Evolutionary conservation across 2,888 invertebrate species (phyloP).

Genomic region (Ephialtes manifestator): DNA sequence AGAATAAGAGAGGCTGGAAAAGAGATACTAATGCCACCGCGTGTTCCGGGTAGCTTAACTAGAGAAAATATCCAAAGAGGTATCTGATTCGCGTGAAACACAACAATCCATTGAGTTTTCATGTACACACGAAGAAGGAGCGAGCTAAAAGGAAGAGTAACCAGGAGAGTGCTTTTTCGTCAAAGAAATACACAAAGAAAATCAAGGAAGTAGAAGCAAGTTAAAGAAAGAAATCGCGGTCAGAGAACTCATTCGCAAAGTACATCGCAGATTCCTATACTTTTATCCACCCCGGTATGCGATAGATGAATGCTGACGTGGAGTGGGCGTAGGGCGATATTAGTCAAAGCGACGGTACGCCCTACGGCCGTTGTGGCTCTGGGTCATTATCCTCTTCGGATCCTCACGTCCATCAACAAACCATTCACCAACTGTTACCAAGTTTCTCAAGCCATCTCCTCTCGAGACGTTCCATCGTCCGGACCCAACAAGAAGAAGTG

Average conservation of each 20-base stretch:
- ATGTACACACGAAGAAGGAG: not conserved
- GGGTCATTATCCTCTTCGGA: constrained; percentile 3
- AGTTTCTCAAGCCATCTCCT: not conserved
- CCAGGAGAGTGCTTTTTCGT: not conserved
- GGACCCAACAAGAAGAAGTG: not conserved
- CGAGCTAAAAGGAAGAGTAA: not conserved
- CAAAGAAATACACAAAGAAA: not conserved
- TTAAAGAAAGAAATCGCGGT: not conserved
- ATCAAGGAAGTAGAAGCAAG: not conserved
- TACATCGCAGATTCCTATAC: not conserved
- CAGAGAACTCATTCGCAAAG: not conserved
- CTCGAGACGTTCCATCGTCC: not conserved
- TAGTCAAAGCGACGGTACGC: not conserved
- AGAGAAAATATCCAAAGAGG: not conserved
- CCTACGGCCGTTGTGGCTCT: not conserved
- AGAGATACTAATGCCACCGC: not conserved
- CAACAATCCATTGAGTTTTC: not conserved
- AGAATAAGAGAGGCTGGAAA: not conserved
- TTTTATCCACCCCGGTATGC: not conserved
- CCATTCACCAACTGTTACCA: constrained; percentile 3
- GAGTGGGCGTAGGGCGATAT: not conserved
- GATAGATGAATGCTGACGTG: not conserved
- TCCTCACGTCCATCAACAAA: not conserved
- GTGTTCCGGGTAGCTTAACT: not conserved
- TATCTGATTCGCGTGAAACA: not conserved